Evolutionary conservation across 2,797 vertebrate genomes (phyloP).

Genomic region (Anolis apletophallus): DNA sequence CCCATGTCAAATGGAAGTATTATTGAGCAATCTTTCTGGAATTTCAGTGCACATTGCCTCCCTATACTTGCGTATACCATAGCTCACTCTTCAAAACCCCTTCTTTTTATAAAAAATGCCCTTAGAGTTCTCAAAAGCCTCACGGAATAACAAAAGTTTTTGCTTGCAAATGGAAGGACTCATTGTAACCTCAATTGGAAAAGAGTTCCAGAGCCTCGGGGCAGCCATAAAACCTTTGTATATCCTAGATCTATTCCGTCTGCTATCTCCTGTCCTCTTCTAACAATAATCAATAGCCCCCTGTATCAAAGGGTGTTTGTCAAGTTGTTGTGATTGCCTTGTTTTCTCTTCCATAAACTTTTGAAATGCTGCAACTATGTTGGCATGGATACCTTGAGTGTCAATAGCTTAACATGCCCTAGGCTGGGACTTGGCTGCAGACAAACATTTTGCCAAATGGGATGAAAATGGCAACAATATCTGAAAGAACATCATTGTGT

Average conservation of each 20-base stretch:
- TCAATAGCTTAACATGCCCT: not conserved
- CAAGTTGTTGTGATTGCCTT: not conserved
- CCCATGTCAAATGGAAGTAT: not conserved
- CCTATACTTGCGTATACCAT: not conserved
- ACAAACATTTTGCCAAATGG: not conserved
- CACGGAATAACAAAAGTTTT: no score
- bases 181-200: no score
- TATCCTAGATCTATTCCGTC: not conserved
- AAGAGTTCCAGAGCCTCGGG: no score
- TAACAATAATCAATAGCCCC: not conserved
- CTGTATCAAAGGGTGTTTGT: not conserved
- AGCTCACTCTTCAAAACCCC: no score
- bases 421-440: not conserved
- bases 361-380: not conserved
- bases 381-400: not conserved
- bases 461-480: not conserved
- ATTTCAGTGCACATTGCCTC: not conserved
- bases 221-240: not conserved
- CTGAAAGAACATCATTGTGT: not conserved
- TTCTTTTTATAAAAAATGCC: no score
- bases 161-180: no score
- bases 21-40: not conserved
- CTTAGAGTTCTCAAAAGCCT: no score
- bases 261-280: not conserved
- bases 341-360: not conserved